A percentile compares a stretch with the other conserved stretches of the same genome.
Evolutionary conservation across 2,888 invertebrate species (phyloP).

Genomic region (Dinocampus coccinellae): DNA sequence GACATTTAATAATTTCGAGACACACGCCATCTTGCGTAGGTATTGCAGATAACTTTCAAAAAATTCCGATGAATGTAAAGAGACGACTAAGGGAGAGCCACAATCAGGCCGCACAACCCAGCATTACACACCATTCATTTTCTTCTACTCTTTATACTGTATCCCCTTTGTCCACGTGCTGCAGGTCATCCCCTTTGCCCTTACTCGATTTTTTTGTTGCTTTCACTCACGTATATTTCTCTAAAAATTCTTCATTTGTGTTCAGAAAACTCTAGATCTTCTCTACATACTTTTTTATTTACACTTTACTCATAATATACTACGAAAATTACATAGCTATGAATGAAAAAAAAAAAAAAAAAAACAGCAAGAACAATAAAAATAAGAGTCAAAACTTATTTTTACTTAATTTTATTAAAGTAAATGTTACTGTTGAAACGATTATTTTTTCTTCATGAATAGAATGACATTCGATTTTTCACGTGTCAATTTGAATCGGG

Average conservation of each 20-base stretch:
- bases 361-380: too few species aligned
- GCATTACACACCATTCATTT: slow-evolving; percentile 69
- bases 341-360: too few species aligned
- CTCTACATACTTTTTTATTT: background rate
- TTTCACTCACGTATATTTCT: slow-evolving; percentile 59
- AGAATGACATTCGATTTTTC: slow-evolving; percentile 1
- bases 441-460: background rate
- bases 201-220: slow-evolving; percentile 42
- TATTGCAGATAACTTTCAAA: slow-evolving; percentile 34
- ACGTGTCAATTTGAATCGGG: background rate
- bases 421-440: too few species aligned
- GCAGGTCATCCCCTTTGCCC: slow-evolving; percentile 46
- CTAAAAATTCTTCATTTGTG: slow-evolving; percentile 69
- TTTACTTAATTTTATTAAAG: too few species aligned
- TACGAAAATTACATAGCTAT: too few species aligned
- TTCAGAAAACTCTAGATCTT: slow-evolving; percentile 65
- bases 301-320: slow-evolving; percentile 25
- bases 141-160: slow-evolving; percentile 40
- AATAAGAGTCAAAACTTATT: too few species aligned
- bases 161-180: slow-evolving; percentile 16
- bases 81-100: slow-evolving; percentile 58
- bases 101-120: slow-evolving; percentile 66
- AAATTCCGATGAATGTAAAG: slow-evolving; percentile 62
- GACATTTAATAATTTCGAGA: too few species aligned
- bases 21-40: background rate